Conservation (phyloP, 2,113 vertebrate genomes). For the Lates calcarifer region DNA sequence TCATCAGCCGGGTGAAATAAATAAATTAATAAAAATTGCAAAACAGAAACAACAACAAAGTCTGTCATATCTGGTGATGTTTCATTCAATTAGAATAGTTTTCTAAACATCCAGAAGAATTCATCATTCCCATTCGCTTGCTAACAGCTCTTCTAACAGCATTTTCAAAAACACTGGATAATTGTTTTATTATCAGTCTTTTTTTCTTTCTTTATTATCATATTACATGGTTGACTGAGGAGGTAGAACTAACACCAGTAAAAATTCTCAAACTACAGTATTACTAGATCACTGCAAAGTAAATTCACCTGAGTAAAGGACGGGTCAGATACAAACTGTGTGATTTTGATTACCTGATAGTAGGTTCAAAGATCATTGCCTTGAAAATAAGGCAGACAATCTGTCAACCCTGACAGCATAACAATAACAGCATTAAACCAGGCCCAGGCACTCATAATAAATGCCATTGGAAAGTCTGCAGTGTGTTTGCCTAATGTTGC, state of each 20-base stretch:
- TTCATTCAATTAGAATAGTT: background rate
- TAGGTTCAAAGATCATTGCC: conserved; percentile 55
- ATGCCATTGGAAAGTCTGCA: conserved; percentile 70
- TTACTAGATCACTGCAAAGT: background rate
- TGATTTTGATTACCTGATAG: conserved; percentile 46
- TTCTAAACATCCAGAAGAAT: background rate
- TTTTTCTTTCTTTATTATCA: background rate
- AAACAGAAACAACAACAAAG: background rate
- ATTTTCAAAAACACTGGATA: background rate
- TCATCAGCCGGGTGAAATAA: background rate
- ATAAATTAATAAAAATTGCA: background rate
- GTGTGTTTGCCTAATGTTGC: conserved; percentile 51
- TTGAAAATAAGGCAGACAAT: conserved; percentile 46
- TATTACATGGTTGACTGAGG: background rate
- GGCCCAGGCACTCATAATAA: conserved; percentile 64
- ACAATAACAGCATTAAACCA: conserved; percentile 21
- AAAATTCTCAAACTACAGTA: background rate
- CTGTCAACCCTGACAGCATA: conserved; percentile 38
- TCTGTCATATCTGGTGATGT: background rate
- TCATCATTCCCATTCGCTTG: background rate
- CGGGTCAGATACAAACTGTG: background rate
- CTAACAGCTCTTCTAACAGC: background rate
- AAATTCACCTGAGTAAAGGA: background rate
- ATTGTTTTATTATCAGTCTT: background rate
- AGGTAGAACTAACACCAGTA: background rate